Evolutionary conservation across 92 coral and sea anemone species (phyloP).

Genomic region (Epizoanthus rinbou): DNA sequence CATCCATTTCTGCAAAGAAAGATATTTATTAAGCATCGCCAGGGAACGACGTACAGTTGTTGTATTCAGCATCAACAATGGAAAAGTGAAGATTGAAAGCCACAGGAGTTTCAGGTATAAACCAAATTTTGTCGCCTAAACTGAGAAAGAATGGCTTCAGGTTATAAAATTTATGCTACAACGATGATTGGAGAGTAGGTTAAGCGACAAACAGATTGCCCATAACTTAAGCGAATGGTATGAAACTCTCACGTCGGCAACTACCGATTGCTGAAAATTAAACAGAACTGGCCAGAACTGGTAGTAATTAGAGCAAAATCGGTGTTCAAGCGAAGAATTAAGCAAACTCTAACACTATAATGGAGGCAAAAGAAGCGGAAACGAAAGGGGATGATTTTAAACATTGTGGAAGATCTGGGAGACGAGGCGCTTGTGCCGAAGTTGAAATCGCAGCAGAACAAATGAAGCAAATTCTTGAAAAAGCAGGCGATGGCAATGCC

Average conservation of each 20-base stretch:
- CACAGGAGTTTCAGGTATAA: background rate
- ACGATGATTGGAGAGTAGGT: background rate
- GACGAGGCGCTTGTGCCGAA: constrained; percentile 73
- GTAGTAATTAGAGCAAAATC: background rate
- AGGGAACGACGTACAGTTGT: background rate
- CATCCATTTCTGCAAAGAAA: background rate
- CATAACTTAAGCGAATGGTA: background rate
- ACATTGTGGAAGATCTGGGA: constrained; percentile 68
- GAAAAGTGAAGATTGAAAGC: background rate
- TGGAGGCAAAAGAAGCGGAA: constrained; percentile 14
- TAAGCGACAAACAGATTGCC: background rate
- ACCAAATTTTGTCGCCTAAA: background rate
- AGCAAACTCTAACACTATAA: background rate
- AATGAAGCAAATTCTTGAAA: constrained; percentile 62
- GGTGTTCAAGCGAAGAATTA: background rate
- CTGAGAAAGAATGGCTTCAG: background rate
- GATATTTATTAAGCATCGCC: background rate
- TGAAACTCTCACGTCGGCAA: background rate
- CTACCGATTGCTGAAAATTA: background rate
- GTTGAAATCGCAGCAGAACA: constrained; percentile 58
- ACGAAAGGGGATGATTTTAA: constrained; percentile 54
- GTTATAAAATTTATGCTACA: background rate
- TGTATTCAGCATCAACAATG: background rate
- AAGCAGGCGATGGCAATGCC: constrained; percentile 34
- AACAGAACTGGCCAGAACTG: background rate